These are phyloP conservation scores for Clinocottus analis DNA, from an alignment of 2,113 vertebrate genomes.

Conservation along the genomic window DNA sequence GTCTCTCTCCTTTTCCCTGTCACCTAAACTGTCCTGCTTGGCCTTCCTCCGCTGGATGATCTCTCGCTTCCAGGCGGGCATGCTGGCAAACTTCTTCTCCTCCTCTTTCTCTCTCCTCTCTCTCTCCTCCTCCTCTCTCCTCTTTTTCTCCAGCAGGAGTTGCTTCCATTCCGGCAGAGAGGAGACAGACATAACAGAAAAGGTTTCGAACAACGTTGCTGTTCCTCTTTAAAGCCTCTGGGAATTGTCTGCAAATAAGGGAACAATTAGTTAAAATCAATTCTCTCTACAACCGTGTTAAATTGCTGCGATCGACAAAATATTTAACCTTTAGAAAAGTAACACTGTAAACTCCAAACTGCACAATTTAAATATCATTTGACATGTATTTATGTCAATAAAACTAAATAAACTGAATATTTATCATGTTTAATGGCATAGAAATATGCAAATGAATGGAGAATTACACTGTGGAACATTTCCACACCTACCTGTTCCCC, in stretches of 20 bases:
- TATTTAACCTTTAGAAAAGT: background rate
- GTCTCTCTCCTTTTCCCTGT: slow-evolving; percentile 66
- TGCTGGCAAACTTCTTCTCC: slow-evolving; percentile 86
- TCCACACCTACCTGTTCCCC: background rate
- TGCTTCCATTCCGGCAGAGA: slow-evolving; percentile 91
- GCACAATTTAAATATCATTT: background rate
- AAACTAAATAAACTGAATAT: too few species aligned
- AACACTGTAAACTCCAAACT: background rate
- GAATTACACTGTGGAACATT: background rate
- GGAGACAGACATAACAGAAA: slow-evolving; percentile 79
- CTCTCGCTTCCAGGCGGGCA: slow-evolving; percentile 91
- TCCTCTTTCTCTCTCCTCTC: slow-evolving; percentile 85
- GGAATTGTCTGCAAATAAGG: slow-evolving; percentile 33
- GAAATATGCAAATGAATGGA: background rate
- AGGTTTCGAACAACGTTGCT: slow-evolving; percentile 3
- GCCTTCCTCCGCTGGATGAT: slow-evolving; percentile 88
- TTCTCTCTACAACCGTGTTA: background rate
- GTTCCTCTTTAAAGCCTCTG: slow-evolving; percentile 22
- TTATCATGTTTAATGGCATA: background rate
- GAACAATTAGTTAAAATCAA: background rate
- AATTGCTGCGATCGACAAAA: background rate
- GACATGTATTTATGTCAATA: too few species aligned
- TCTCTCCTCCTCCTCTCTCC: slow-evolving; percentile 87
- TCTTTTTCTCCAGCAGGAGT: slow-evolving; percentile 87
- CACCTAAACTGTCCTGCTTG: slow-evolving; percentile 80